Evolutionary conservation across 2,888 invertebrate species (phyloP).

Genomic region (Melinopterus prodromus): DNA sequence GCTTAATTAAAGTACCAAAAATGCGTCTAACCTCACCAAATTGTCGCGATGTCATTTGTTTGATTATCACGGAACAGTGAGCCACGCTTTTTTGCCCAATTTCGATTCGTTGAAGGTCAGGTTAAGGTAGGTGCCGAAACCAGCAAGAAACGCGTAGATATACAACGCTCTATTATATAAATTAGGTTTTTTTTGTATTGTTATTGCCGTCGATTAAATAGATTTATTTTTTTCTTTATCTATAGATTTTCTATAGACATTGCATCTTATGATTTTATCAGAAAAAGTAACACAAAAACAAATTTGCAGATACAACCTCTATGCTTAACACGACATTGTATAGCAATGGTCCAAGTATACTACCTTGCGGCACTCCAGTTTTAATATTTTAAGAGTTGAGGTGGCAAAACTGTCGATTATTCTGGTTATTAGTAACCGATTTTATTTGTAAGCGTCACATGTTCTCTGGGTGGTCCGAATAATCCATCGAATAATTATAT

Average conservation of each 20-base stretch:
- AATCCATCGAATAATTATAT: no score
- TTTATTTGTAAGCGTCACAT: no score
- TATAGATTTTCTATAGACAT: not conserved
- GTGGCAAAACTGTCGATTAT: no score
- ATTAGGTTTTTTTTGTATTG: not conserved
- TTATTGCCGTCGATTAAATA: not conserved
- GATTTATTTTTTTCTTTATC: not conserved
- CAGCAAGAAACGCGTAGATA: not conserved
- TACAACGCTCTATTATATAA: not conserved
- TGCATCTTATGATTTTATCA: not conserved
- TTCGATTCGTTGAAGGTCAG: not conserved
- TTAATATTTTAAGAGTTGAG: no score
- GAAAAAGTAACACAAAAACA: no score
- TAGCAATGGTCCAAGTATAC: no score
- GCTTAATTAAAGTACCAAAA: not conserved
- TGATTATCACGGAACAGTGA: not conserved
- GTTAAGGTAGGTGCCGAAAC: not conserved
- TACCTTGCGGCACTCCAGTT: no score
- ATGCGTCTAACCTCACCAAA: not conserved
- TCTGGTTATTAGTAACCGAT: no score
- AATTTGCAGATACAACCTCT: no score
- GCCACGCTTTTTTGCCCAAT: not conserved
- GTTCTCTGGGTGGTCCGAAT: no score
- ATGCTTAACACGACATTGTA: no score
- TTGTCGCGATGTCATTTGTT: not conserved